These are phyloP conservation scores for Apodemia zela DNA, from an alignment of 2,888 invertebrate species.

Conservation along the genomic window DNA sequence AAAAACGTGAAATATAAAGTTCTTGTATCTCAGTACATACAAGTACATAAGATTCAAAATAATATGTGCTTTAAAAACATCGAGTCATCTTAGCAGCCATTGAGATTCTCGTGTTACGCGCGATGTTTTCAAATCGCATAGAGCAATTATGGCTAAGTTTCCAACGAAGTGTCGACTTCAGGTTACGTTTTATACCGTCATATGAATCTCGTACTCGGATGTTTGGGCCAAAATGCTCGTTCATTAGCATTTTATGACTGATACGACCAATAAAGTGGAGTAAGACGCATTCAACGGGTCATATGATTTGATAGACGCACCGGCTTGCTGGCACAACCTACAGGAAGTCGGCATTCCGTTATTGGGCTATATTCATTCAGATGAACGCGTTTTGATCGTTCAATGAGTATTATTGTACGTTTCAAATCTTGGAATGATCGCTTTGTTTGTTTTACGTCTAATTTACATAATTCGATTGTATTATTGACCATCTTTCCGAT, in stretches of 20 bases:
- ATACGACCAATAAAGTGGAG: slow-evolving; percentile 79
- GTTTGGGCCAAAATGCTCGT: slow-evolving; percentile 75
- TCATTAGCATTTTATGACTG: slow-evolving; percentile 80
- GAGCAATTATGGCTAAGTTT: slow-evolving; percentile 72
- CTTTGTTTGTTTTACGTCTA: slow-evolving; percentile 52
- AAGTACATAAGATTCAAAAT: slow-evolving; percentile 55
- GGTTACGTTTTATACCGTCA: slow-evolving; percentile 77
- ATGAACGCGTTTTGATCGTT: slow-evolving; percentile 58
- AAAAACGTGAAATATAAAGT: not conserved
- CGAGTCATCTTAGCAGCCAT: slow-evolving; percentile 62
- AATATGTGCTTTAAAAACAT: slow-evolving; percentile 75
- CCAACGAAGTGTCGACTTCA: slow-evolving; percentile 76
- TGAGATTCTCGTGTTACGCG: slow-evolving; percentile 68
- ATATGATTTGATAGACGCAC: slow-evolving; percentile 68
- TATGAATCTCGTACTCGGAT: slow-evolving; percentile 78
- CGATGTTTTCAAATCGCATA: slow-evolving; percentile 75
- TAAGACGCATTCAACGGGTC: slow-evolving; percentile 75
- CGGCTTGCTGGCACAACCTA: slow-evolving; percentile 54
- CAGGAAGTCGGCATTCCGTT: slow-evolving; percentile 61
- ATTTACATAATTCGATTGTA: slow-evolving; percentile 4
- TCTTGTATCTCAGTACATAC: not conserved
- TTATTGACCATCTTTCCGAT: slow-evolving; percentile 2
- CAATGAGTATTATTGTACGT: slow-evolving; percentile 54
- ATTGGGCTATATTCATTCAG: slow-evolving; percentile 60
- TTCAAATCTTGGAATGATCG: slow-evolving; percentile 49